phyloP scores from a whole-genome alignment of 2,113 vertebrate genomes.

The Oceanodroma tethys region DNA sequence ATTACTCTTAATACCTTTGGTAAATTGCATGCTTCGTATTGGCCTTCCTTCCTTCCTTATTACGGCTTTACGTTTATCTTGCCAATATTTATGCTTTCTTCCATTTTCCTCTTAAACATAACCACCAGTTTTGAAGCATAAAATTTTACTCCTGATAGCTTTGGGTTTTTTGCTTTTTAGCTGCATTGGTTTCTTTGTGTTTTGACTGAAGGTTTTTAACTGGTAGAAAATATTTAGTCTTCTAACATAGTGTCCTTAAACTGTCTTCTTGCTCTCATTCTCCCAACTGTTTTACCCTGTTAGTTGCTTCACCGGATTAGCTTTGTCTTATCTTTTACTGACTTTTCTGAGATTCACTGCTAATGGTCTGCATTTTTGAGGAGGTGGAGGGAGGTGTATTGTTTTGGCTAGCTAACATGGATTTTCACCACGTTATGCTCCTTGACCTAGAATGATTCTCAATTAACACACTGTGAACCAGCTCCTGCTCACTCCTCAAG shows the following conservation, averaged over 20 bases:
- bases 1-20: background rate
- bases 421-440: background rate
- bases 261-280: background rate
- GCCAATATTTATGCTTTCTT: background rate
- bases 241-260: background rate
- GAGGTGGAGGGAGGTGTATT: too few relatives aligned
- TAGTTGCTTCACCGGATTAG: background rate
- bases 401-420: background rate
- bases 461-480: background rate
- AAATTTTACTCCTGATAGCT: background rate
- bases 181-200: background rate
- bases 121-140: background rate
- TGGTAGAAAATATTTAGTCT: background rate
- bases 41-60: background rate
- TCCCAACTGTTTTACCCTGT: background rate
- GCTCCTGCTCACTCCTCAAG: background rate
- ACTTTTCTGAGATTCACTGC: background rate
- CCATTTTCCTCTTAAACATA: background rate
- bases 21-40: background rate
- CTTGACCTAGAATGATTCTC: background rate
- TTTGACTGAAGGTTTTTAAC: background rate
- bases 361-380: background rate
- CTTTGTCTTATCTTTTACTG: background rate
- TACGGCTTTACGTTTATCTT: background rate
- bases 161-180: background rate